phyloP scores from a whole-genome alignment of 1,140 invertebrate genomes.

The Aphelinus certus region DNA sequence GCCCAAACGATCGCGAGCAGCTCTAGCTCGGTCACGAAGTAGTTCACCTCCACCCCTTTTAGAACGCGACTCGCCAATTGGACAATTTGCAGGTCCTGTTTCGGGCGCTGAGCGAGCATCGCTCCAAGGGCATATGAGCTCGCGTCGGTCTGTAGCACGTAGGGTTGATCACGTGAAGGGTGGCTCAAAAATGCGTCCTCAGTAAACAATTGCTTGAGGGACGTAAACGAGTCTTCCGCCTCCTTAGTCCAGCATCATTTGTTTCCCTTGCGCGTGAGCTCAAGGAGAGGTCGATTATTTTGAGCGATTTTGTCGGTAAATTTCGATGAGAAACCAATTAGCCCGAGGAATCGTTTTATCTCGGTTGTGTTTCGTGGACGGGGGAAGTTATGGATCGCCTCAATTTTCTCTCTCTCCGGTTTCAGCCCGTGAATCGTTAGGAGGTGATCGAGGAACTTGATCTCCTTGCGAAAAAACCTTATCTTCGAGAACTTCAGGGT shows the following conservation, averaged over 20 bases:
- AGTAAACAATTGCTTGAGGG: background rate
- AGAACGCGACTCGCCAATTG: background rate
- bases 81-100: background rate
- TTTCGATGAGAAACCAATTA: constrained; percentile 5
- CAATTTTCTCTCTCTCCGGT: constrained; percentile 14
- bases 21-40: constrained; percentile 10
- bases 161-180: background rate
- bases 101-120: background rate
- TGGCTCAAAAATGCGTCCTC: background rate
- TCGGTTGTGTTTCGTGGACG: constrained; percentile 12
- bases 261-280: background rate
- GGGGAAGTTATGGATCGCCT: constrained; percentile 26
- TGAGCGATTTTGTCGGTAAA: background rate
- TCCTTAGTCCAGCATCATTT: background rate
- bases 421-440: constrained; percentile 17
- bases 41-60: constrained; percentile 1
- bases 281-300: background rate
- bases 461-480: background rate
- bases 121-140: constrained; percentile 3
- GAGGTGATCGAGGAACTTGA: constrained; percentile 29
- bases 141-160: constrained; percentile 5
- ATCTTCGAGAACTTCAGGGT: constrained; percentile 31
- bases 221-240: background rate
- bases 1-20: constrained; percentile 13
- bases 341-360: constrained; percentile 7